Evolutionary conservation across 2,888 invertebrate genomes (phyloP), one percentile per base, ranked within the genome.

Genomic region (Orthosia cruda): DNA sequence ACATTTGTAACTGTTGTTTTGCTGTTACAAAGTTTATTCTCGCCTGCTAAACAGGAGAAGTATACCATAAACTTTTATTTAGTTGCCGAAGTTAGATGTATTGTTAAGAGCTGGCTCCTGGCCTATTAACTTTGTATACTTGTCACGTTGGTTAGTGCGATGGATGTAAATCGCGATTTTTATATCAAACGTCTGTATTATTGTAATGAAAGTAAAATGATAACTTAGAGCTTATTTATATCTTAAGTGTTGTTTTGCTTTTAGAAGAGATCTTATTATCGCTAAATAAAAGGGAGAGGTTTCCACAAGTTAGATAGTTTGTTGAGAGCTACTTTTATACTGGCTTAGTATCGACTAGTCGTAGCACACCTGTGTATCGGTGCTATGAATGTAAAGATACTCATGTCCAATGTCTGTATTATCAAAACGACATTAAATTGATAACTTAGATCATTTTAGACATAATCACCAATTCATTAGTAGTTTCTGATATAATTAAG

Each of bases 1-100:
- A 49, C 23, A 73, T 62, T 61, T 54, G 18, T 71, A 52, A 20
- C 4, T 26, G n/a, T 50, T 63, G 26, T 63, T 74, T 63, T 49
- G 26, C 2, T 50, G 15, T 50, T 63, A 13, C 0, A 18, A 7
- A 45, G 54, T 18, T 55, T 54, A 40, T 40, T 52, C 40, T n/a
- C 15, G n/a, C n/a, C 15, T 32, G 15, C 23, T 49, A 12, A 49
- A 47, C 18, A 20, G 3, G 3, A 3, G 5, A 26, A 26, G 26
- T 50, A 20, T 23, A 2, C 4, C 16, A 26, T 47, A 18, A n/a
- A 23, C 5, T 49, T 61, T 23, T 49, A 40, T 32, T 18, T 23
- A 13, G 23, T 54, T 74, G 20, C 9, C 54, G 9, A 32, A 47
- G 16, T 52, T 32, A 11, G n/a, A 57, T 47, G 16, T 2, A n/a